Conservation (phyloP, 2,888 invertebrate species). For the Phaonia tiefii region DNA sequence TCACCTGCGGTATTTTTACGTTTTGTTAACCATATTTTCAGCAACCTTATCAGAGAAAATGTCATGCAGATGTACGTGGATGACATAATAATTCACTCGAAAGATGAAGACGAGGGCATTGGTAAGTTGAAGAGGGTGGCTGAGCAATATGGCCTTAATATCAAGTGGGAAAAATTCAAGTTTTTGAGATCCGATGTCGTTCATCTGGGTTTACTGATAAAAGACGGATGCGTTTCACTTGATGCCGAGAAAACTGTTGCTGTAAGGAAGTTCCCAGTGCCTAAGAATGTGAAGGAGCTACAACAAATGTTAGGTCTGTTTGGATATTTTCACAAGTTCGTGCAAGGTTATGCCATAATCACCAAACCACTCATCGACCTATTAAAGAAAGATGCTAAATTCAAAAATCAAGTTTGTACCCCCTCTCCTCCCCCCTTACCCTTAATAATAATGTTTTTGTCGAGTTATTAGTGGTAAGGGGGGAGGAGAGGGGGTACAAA, state of each 20-base stretch:
- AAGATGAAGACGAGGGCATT: conserved; percentile 52
- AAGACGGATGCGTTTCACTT: conserved; percentile 52
- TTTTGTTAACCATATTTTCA: conserved; percentile 56
- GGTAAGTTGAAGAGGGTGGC: conserved; percentile 49
- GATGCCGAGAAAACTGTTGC: conserved; percentile 47
- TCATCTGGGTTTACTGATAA: conserved; percentile 59
- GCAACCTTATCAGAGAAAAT: conserved; percentile 48
- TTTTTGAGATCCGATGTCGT: conserved; percentile 56
- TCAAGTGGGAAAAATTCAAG: conserved; percentile 66
- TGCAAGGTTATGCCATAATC: conserved; percentile 35
- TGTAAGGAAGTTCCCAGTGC: conserved; percentile 50
- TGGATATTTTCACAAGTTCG: conserved; percentile 27
- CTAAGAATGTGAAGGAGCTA: conserved; percentile 36
- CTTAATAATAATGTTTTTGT: too few relatives aligned
- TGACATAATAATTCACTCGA: conserved; percentile 59
- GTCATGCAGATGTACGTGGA: conserved; percentile 35
- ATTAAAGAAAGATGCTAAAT: too few relatives aligned
- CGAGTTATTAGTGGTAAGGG: too few relatives aligned
- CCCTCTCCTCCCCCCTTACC: too few relatives aligned
- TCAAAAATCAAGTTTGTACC: too few relatives aligned
- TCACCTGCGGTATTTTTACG: conserved; percentile 56
- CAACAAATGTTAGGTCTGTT: conserved; percentile 23
- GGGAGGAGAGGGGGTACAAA: too few relatives aligned
- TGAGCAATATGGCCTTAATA: conserved; percentile 57
- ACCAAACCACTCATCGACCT: conserved; percentile 54